These are phyloP conservation scores for Diorhabda carinulata DNA, from an alignment of 1,140 invertebrate genomes.

Conservation along the genomic window DNA sequence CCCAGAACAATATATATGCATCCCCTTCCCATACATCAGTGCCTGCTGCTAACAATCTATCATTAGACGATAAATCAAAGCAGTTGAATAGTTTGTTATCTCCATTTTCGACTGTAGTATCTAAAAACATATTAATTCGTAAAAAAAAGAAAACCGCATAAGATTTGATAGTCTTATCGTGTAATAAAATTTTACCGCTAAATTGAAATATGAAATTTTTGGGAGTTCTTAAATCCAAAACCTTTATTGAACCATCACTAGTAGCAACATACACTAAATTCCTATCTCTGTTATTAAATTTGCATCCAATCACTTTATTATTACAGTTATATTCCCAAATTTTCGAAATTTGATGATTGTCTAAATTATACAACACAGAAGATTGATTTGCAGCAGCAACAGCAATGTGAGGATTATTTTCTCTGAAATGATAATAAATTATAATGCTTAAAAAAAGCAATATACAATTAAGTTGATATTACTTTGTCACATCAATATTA, in stretches of 20 bases:
- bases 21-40: conserved; percentile 68
- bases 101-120: conserved; percentile 38
- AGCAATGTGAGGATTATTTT: conserved; percentile 32
- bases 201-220: conserved; percentile 48
- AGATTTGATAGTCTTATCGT: not conserved
- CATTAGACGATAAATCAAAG: conserved; percentile 73
- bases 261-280: conserved; percentile 60
- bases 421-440: conserved; percentile 26
- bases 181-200: conserved; percentile 18
- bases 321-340: conserved; percentile 47
- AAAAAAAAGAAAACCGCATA: not conserved
- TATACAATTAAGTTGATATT: conserved; percentile 12
- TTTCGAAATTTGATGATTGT: conserved; percentile 39
- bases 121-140: conserved; percentile 16
- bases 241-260: conserved; percentile 57
- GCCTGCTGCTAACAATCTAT: conserved; percentile 70
- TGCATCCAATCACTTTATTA: conserved; percentile 54
- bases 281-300: conserved; percentile 58
- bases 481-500: conserved; percentile 36
- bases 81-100: conserved; percentile 59
- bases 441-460: conserved; percentile 14
- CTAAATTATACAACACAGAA: conserved; percentile 34
- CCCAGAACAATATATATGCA: conserved; percentile 80
- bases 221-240: conserved; percentile 62
- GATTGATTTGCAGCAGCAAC: conserved; percentile 30